Base-by-base conservation (phyloP, 2,888 invertebrate species). In the Heliconius aoede region DNA sequence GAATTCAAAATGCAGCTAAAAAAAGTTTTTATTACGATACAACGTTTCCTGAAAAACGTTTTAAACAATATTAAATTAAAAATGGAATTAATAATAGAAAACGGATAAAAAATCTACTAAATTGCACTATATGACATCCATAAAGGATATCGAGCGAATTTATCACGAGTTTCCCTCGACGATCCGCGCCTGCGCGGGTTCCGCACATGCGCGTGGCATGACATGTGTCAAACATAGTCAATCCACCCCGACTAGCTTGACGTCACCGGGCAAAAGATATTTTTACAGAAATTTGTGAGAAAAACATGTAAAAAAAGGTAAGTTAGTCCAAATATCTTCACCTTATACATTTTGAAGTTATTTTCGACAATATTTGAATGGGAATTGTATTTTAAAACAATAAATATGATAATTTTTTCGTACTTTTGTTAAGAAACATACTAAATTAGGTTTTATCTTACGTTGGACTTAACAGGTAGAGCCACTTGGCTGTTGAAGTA, bases 161-260 rank as follows among this genome's bases (percentile, higher is more conserved):
- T 51, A 64, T 76, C 46, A 79, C 64, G 76, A 79, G 69, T 78
- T 80, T 76, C 77, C 81, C 67, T 72, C 46, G 46, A 40, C 46
- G n/a, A n/a, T 65, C 18, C 36, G 82, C 91, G 91, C 92, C 88
- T 88, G 93, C 89, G 86, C 80, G 79, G 26, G 3, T 18, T 72
- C 28, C 76, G 67, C 80, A 79, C 89, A 84, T 89, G 90, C 89
- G 90, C 88, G 75, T 58, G 32, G 40, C 61, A 64, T 90, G 89
- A 89, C 91, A 90, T 82, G 88, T 92, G 93, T 91, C 92, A 92
- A 87, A 90, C 83, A 83, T 88, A 86, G 82, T 84, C 87, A 86
- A 84, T 86, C 83, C 84, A 82, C 28, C 72, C 30, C 68, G 60
- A 80, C 81, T 83, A 83, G 84, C 84, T 86, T 87, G 91, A 91